Percentiles rank a stretch among this genome's conserved stretches.
Conservation (phyloP, 2,888 invertebrate genomes). For the Zaprionus lineosus region DNA sequence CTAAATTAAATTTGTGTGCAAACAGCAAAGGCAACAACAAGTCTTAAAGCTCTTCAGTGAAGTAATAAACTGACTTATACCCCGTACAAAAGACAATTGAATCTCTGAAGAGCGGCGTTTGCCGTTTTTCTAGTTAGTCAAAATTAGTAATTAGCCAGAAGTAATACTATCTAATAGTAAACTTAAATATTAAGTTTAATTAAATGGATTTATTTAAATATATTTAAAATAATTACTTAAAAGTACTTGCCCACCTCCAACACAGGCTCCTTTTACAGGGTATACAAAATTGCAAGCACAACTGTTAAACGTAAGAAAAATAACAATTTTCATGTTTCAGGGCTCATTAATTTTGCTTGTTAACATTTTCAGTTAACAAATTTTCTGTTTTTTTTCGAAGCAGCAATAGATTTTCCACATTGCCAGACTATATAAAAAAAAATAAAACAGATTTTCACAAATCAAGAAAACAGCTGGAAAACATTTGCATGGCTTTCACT, state of each 20-base stretch:
- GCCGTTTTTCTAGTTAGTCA: too few relatives aligned
- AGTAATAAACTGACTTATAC: too few relatives aligned
- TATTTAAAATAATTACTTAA: too few relatives aligned
- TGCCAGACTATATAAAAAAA: constrained; percentile 21
- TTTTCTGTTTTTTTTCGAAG: constrained; percentile 22
- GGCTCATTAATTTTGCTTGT: constrained; percentile 75
- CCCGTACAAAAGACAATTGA: too few relatives aligned
- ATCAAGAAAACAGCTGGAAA: constrained; percentile 57
- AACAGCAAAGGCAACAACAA: constrained; percentile 16
- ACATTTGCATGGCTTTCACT: constrained; percentile 78
- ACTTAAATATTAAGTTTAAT: too few relatives aligned
- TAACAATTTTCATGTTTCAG: constrained; percentile 53
- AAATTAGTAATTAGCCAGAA: too few relatives aligned
- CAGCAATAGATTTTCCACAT: constrained; percentile 24
- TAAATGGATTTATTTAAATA: too few relatives aligned
- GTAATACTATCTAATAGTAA: too few relatives aligned
- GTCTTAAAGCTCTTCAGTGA: too few relatives aligned
- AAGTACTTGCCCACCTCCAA: too few relatives aligned
- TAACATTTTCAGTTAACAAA: constrained; percentile 69
- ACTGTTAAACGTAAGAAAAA: constrained; percentile 14
- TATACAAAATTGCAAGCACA: constrained; percentile 1
- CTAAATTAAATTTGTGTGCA: constrained; percentile 49
- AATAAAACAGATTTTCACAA: constrained; percentile 14
- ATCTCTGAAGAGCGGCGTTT: too few relatives aligned
- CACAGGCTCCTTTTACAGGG: not conserved